Conservation (phyloP, 2,888 invertebrate genomes). For the Aphelenchoides bicaudatus region DNA sequence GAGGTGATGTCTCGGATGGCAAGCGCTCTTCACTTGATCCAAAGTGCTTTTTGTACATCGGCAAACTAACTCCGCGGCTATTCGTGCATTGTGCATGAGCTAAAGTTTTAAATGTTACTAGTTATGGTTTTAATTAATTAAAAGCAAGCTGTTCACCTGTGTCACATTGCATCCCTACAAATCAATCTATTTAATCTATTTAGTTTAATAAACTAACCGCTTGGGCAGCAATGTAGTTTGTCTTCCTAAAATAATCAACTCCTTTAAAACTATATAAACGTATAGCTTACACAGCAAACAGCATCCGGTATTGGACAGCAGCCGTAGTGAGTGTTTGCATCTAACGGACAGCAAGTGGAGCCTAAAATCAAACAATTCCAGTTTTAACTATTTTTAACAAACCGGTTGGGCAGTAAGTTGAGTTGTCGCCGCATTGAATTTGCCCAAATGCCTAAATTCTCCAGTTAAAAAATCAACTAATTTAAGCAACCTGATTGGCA, state of each 20-base stretch:
- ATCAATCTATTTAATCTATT: no score
- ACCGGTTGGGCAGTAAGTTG: conserved; percentile 5
- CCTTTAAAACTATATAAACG: not conserved
- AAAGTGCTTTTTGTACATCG: no score
- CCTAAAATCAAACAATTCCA: no score
- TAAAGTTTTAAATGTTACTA: not conserved
- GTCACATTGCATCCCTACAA: no score
- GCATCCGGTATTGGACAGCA: conserved; percentile 12
- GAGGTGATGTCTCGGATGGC: no score
- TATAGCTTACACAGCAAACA: not conserved
- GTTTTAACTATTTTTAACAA: no score
- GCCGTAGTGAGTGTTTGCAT: not conserved
- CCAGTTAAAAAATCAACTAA: not conserved
- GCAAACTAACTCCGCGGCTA: no score
- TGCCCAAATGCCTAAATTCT: not conserved
- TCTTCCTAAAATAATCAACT: conserved; percentile 10
- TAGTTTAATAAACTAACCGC: no score
- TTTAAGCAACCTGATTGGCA: not conserved
- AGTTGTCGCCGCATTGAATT: not conserved
- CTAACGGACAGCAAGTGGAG: not conserved
- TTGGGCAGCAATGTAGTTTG: conserved; percentile 7
- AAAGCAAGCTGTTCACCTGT: conserved; percentile 2
- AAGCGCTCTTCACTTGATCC: no score
- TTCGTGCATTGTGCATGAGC: no score
- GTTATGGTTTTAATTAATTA: not conserved